Base-by-base conservation (phyloP, 2,888 invertebrate species). In the Esperia sulphurella region DNA sequence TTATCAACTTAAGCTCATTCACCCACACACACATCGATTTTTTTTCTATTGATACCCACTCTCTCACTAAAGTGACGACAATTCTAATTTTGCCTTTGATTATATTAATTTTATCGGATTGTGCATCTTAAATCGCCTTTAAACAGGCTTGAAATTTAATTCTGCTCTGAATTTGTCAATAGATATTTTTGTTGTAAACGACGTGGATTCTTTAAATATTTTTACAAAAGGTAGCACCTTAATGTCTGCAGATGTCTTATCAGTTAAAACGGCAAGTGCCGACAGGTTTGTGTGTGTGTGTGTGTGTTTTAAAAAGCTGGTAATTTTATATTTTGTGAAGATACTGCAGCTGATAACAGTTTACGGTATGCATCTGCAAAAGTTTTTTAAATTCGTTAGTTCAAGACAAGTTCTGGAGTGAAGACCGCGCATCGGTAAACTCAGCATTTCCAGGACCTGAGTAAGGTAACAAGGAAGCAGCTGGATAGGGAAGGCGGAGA, bases 1-100 rank as follows among this genome's bases (percentile, higher is more conserved):
- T 83, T 83, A 83, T 84, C 83, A 75, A 55, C 65, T 71, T 63
- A 79, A 79, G 77, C 79, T 79, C 67, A 77, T 71, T 72, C 80
- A 53, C 75, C 75, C 74, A 79, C 68, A 64, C 50, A 49, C 52
- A 61, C 45, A 54, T 52, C 50, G n/a, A 35, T n/a, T 35, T 35
- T 31, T 31, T 35, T n/a, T 35, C 35, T n/a, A n/a, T n/a, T 35
- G 3, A 35, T 10, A 35, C 58, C 63, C 65, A 62, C 61, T 49
- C 46, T 57, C 51, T 49, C 52, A 8, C 30, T 31, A 31, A 35
- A n/a, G n/a, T 35, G 10, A 35, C 10, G 33, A 33, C 35, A 35
- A 35, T n/a, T n/a, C n/a, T 35, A n/a, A 35, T n/a, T n/a, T 35
- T 35, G 1, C 35, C 5, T n/a, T 6, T 35, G 6, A 35, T 35